phyloP scores from a whole-genome alignment of 2,797 vertebrate genomes.

The Argya squamiceps region DNA sequence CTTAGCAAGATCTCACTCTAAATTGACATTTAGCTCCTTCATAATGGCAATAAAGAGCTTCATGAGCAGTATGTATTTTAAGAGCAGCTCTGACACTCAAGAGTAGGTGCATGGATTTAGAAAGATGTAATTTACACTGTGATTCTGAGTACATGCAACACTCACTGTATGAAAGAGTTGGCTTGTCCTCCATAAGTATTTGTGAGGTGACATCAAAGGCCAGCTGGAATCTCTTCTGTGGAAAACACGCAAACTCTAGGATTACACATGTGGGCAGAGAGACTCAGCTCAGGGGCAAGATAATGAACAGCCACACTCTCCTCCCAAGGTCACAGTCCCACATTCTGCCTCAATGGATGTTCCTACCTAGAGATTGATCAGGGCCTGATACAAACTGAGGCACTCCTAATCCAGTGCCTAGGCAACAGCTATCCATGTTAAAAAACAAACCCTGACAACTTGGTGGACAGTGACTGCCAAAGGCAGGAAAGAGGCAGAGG shows the following conservation, averaged over 20 bases:
- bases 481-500: neutral
- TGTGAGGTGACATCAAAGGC: conserved; percentile 56
- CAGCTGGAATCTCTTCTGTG: conserved; percentile 19
- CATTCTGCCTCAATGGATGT: neutral
- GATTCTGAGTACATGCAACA: neutral
- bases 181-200: conserved; percentile 21
- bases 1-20: conserved; percentile 8
- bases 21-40: conserved; percentile 20
- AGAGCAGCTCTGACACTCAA: neutral
- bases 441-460: neutral
- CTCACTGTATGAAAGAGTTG: neutral
- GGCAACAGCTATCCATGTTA: conserved; percentile 15
- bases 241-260: neutral
- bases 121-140: neutral
- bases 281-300: neutral
- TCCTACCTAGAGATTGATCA: conserved; percentile 8
- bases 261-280: neutral
- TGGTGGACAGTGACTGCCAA: neutral
- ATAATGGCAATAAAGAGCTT: neutral
- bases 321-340: conserved; percentile 13
- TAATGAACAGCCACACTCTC: neutral
- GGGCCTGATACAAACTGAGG: neutral
- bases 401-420: conserved; percentile 17
- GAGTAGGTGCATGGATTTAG: neutral
- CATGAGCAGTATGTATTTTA: neutral